Conservation (phyloP, 2,888 invertebrate genomes). For the Balanococcus diminutus region DNA sequence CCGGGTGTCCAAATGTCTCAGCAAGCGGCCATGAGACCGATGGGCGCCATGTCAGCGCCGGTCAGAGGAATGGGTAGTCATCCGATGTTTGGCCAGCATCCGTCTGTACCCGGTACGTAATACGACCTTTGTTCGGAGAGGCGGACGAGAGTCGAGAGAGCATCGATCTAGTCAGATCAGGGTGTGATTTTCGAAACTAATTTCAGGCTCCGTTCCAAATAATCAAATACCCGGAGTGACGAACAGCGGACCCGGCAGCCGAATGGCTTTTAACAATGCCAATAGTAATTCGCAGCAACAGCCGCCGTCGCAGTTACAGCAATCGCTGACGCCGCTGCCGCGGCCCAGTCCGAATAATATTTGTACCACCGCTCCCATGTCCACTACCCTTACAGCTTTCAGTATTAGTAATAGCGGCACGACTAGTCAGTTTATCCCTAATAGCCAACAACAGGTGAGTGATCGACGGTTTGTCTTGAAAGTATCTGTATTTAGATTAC, state of each 20-base stretch:
- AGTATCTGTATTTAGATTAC: no score
- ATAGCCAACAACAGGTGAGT: conserved; percentile 57
- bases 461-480: background rate
- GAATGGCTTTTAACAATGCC: conserved; percentile 56
- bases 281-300: conserved; percentile 61
- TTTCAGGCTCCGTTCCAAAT: conserved; percentile 31
- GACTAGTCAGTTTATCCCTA: conserved; percentile 55
- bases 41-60: conserved; percentile 9
- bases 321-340: conserved; percentile 57
- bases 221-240: conserved; percentile 53
- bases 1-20: conserved; percentile 54
- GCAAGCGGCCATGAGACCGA: conserved; percentile 57
- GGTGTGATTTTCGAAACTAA: no score
- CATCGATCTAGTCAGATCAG: background rate
- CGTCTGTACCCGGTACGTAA: conserved; percentile 56
- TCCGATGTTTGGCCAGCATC: conserved; percentile 57
- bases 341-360: conserved; percentile 56
- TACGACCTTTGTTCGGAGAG: background rate
- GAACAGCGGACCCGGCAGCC: conserved; percentile 57
- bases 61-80: conserved; percentile 58
- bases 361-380: conserved; percentile 52
- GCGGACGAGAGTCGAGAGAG: background rate
- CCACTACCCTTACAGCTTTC: conserved; percentile 53
- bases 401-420: conserved; percentile 46
- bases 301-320: conserved; percentile 59